Conservation (phyloP, 30 jellyfish, hydroid and myxozoan genomes). For the Aurelia coerulea region DNA sequence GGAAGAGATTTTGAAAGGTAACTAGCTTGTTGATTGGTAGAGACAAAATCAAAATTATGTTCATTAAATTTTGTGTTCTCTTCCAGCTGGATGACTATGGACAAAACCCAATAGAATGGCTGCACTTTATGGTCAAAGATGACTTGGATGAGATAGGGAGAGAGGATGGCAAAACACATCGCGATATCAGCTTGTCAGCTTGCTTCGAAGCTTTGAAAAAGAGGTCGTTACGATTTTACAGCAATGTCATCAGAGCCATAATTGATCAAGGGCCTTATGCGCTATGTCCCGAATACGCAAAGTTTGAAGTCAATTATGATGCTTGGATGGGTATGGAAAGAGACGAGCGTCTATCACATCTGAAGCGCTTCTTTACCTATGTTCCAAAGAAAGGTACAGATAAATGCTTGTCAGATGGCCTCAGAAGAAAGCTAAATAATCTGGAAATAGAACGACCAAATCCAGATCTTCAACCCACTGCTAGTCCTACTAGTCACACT, state of each 20-base stretch:
- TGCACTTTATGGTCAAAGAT: neutral
- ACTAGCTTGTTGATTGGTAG: no score
- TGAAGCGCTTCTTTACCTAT: neutral
- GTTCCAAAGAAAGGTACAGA: no score
- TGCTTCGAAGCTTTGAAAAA: neutral
- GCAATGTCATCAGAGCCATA: neutral
- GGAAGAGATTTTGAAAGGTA: no score
- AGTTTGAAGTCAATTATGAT: neutral
- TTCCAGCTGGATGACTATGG: neutral
- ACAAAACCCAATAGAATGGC: conserved; percentile 17
- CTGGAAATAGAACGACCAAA: no score
- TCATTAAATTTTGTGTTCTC: neutral
- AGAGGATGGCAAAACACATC: conserved; percentile 4
- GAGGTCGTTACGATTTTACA: neutral
- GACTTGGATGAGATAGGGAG: no score
- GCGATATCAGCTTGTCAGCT: neutral
- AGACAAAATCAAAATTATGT: no score
- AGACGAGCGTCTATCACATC: conserved; percentile 9
- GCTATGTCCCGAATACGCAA: neutral
- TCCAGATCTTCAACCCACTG: no score
- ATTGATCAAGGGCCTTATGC: conserved; percentile 2
- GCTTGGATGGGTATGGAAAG: neutral
- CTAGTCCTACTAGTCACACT: no score
- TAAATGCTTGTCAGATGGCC: no score
- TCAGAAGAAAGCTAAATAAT: no score